Percentiles rank a stretch among this genome's conserved stretches.
These are phyloP conservation scores for Chloroclystis v-ata DNA, from an alignment of 2,888 invertebrate genomes.

Conservation along the genomic window DNA sequence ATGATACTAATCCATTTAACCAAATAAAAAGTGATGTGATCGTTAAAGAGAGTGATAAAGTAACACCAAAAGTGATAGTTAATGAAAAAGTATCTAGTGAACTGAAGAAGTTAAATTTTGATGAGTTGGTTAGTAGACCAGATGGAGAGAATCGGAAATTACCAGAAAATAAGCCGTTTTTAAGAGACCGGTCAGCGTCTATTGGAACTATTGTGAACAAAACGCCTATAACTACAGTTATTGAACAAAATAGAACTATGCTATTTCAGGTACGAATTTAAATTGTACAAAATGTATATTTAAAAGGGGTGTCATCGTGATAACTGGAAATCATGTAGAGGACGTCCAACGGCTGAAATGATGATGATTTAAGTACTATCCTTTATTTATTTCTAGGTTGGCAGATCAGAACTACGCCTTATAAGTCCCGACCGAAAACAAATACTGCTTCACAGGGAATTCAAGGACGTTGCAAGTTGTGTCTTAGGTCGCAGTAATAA, in stretches of 20 bases:
- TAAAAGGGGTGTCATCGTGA: not conserved
- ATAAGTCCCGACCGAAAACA: slow-evolving; percentile 96
- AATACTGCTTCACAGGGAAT: slow-evolving; percentile 89
- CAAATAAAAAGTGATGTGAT: not conserved
- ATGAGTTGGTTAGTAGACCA: slow-evolving; percentile 47
- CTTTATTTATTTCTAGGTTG: slow-evolving; percentile 79
- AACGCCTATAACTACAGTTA: slow-evolving; percentile 64
- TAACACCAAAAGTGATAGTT: slow-evolving; percentile 6
- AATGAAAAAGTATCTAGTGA: not conserved
- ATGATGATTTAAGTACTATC: no score
- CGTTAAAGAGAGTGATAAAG: slow-evolving; percentile 2
- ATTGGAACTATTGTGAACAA: slow-evolving; percentile 77
- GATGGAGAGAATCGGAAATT: slow-evolving; percentile 35
- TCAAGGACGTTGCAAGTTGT: slow-evolving; percentile 93
- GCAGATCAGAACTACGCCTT: slow-evolving; percentile 89
- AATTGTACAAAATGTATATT: not conserved
- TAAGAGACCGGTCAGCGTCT: slow-evolving; percentile 80
- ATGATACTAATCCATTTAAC: not conserved
- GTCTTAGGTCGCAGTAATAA: slow-evolving; percentile 88
- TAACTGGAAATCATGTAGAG: no score
- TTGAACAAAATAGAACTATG: slow-evolving; percentile 94
- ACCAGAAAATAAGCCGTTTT: slow-evolving; percentile 63
- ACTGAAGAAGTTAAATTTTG: slow-evolving; percentile 41
- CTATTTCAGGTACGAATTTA: slow-evolving; percentile 85
- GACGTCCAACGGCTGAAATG: no score